A percentile compares a stretch with the other conserved stretches of the same genome.
Conservation (phyloP, 2,797 vertebrate species). For the Rhyacichthys aspro region DNA sequence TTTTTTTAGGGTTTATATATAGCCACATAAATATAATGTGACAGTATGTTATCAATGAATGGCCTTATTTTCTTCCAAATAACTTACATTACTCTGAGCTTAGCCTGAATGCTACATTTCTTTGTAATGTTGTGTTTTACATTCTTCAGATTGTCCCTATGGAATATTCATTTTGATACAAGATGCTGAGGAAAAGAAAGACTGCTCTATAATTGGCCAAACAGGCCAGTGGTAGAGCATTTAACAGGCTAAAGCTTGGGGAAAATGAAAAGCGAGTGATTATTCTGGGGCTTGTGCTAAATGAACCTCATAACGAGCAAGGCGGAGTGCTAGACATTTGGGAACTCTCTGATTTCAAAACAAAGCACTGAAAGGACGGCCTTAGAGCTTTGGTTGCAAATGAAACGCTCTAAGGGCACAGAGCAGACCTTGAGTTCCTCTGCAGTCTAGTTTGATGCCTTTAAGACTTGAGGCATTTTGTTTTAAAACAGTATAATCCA, state of each 20-base stretch:
- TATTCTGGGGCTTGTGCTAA: constrained; percentile 67
- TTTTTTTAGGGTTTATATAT: constrained; percentile 8
- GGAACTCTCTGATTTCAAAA: constrained; percentile 49
- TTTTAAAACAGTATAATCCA: constrained; percentile 16
- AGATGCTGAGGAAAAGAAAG: constrained; percentile 87
- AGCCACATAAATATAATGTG: no score
- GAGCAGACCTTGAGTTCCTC: constrained; percentile 21
- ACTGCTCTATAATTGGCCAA: constrained; percentile 88
- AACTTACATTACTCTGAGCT: background rate
- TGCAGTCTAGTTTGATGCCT: background rate
- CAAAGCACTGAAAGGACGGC: constrained; percentile 21
- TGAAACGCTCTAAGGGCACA: background rate
- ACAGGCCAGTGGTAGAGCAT: constrained; percentile 49
- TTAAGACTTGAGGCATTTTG: constrained; percentile 15
- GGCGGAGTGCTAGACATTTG: constrained; percentile 48
- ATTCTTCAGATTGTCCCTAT: constrained; percentile 73
- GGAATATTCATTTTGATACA: constrained; percentile 85
- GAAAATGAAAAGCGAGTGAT: constrained; percentile 68
- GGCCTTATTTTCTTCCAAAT: constrained; percentile 31
- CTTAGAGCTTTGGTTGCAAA: constrained; percentile 17
- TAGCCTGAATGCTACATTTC: constrained; percentile 18
- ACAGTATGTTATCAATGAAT: constrained; percentile 46
- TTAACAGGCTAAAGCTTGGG: constrained; percentile 56
- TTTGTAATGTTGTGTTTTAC: constrained; percentile 42
- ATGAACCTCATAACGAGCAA: constrained; percentile 66